phyloP scores from a whole-genome alignment of 2,113 vertebrate genomes.

The Oryzias melastigma region DNA sequence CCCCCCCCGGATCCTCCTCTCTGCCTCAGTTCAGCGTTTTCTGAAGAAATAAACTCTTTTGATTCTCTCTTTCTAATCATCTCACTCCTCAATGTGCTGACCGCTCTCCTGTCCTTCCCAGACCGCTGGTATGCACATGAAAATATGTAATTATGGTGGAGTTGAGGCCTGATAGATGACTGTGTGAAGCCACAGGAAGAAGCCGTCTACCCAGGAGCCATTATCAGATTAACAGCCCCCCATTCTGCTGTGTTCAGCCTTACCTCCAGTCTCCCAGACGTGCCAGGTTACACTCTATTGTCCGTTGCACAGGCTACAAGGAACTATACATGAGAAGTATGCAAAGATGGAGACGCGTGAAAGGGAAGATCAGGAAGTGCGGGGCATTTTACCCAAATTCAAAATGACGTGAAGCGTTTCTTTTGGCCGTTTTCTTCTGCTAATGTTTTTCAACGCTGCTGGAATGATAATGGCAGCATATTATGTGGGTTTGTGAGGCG shows the following conservation, averaged over 20 bases:
- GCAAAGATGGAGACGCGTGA: not conserved
- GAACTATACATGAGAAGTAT: not conserved
- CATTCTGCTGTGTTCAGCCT: constrained; percentile 28
- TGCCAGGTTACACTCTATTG: constrained; percentile 53
- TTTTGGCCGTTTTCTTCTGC: constrained; percentile 11
- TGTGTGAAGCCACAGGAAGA: constrained; percentile 53
- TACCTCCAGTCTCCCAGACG: constrained; percentile 31
- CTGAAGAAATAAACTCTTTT: constrained; percentile 39
- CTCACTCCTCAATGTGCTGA: constrained; percentile 42
- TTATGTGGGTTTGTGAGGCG: constrained; percentile 37
- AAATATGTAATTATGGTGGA: constrained; percentile 66
- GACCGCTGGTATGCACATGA: constrained; percentile 44
- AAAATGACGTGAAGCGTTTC: constrained; percentile 26
- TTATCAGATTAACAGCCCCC: constrained; percentile 57
- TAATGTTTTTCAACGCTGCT: constrained; percentile 44
- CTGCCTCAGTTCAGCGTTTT: constrained; percentile 28
- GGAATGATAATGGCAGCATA: constrained; percentile 53
- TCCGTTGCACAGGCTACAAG: constrained; percentile 14
- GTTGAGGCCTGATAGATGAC: constrained; percentile 47
- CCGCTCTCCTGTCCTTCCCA: constrained; percentile 15
- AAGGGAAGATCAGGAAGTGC: not conserved
- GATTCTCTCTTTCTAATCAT: constrained; percentile 46
- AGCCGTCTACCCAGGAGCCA: constrained; percentile 43
- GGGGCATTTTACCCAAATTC: not conserved
- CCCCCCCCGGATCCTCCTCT: constrained; percentile 1